Percentiles rank a stretch among this genome's conserved stretches.
Conservation (phyloP, 2,113 vertebrate genomes). For the Rhipidura dahli region DNA sequence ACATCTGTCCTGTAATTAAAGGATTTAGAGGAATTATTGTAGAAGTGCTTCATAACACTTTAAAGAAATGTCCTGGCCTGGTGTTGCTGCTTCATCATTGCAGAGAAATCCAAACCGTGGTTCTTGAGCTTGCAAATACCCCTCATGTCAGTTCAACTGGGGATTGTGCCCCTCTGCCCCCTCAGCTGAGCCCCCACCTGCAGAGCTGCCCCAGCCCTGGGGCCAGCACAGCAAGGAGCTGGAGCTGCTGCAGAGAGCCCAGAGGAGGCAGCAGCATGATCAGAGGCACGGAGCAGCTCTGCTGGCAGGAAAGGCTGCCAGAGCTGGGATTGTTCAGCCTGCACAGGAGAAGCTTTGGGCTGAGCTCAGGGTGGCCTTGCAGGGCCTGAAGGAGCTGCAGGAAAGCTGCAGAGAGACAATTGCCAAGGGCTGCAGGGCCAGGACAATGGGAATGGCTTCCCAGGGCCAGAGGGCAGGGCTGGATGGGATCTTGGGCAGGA, state of each 20-base stretch:
- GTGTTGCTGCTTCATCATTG: not conserved
- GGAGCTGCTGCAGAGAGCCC: not conserved
- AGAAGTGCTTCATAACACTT: not conserved
- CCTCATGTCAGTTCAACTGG: not conserved
- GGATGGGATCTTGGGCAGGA: too few relatives aligned
- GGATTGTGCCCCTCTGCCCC: not conserved
- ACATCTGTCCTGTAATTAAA: not conserved
- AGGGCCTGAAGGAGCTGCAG: not conserved
- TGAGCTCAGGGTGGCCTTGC: not conserved
- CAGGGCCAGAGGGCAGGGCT: too few relatives aligned
- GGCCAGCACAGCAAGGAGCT: not conserved
- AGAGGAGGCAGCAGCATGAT: too few relatives aligned
- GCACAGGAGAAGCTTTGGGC: not conserved
- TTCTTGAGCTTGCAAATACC: not conserved
- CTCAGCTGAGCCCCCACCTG: not conserved
- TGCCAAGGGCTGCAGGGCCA: not conserved
- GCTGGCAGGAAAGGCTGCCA: not conserved
- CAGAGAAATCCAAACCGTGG: not conserved
- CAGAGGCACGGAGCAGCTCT: not conserved
- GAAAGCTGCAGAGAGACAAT: not conserved
- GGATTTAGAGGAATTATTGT: not conserved
- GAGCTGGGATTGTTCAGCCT: not conserved
- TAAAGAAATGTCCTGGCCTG: not conserved
- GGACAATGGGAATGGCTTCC: too few relatives aligned
- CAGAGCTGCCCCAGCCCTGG: not conserved